Evolutionary conservation across 2,113 vertebrate species (phyloP), one percentile per base, ranked within the genome.

Genomic region (Bombycilla garrulus): DNA sequence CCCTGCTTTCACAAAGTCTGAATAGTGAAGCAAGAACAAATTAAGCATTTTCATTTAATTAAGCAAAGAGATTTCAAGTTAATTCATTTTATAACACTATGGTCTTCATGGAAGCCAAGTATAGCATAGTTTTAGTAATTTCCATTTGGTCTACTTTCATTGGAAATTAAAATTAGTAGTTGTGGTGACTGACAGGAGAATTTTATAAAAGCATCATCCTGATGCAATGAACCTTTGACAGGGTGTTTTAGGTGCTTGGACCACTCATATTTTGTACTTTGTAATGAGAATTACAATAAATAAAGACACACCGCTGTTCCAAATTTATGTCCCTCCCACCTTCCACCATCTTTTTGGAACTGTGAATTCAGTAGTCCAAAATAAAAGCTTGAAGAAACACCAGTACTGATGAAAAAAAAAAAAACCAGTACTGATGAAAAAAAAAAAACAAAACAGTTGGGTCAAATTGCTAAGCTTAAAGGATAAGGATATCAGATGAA

Each of bases 11-110:
- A 57, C n/a, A 33, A 84, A 93, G 26, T 20, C 50, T 51, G 35
- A 81, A 54, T 24, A 77, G 29, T 11, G 29, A 84, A 61, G 26
- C 0, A 4, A 93, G 51, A 83, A 57, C 5, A 88, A 90, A 92
- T 78, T 58, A 83, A 85, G 61, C 6, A 73, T 56, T 76, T 73
- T 73, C 56, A 88, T 65, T 67, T 83, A 92, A 66, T 86, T 72
- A 88, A 80, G 42, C 42, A 65, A 74, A 80, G 26, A 62, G 5
- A 56, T 90, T 93, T 73, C 33, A 92, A 95, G 22, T 76, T 78
- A 77, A 82, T 86, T 88, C 14, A 40, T 95, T 85, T 76, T 70
- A 24, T 53, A 83, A 58, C 26, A 67, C 29, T 70, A 77, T 22
- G 9, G 25, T 5, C 35, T 86, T 88, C 81, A 47, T 22, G 25